Base-by-base conservation (phyloP, 1,140 invertebrate species). In the Drosophila yakuba region DNA sequence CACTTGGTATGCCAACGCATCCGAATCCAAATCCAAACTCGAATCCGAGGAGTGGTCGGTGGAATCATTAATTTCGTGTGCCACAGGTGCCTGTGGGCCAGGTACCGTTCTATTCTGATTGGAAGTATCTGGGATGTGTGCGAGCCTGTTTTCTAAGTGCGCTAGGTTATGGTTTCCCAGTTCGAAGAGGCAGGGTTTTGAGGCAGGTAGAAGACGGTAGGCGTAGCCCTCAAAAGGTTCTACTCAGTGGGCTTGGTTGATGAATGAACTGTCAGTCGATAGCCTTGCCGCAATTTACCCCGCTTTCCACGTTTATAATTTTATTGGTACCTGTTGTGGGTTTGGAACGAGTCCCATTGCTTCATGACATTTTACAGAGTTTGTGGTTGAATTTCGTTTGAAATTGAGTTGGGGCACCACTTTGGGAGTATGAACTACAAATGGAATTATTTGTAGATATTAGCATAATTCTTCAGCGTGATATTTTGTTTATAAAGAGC, bases 101-200 rank as follows among this genome's bases (percentile, higher is more conserved):
- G 28, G 68, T 61, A 68, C 74, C 63, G 74, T 77, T 77, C 72
- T 68, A 77, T 77, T 77, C 75, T 45, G 60, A 78, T 78, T 78
- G 74, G 74, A 59, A 66, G 12, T 41, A 6, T 50, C 39, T 69
- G 62, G 62, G n/a, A 41, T 52, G 48, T 35, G 25, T 36, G 62
- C 7, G 41, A 73, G 57, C 48, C 48, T 54, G 48, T 57, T 50
- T 51, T 56, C n/a, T 12, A 56, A 69, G 74, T 78, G 74, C 64
- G 74, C 77, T 63, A 78, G 74, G 75, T 78, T 78, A 78, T 78
- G 75, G 75, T 78, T 68, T 8, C 17, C 15, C 14, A 32, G 25
- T 32, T 50, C 12, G 15, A 1, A 20, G 20, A 20, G 20, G 20
- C 20, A 4, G 47, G 5, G 48, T 35, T 38, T 48, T 48, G 28